Base-by-base conservation (phyloP, 2,113 vertebrate genomes). In the Sigmodon hispidus region DNA sequence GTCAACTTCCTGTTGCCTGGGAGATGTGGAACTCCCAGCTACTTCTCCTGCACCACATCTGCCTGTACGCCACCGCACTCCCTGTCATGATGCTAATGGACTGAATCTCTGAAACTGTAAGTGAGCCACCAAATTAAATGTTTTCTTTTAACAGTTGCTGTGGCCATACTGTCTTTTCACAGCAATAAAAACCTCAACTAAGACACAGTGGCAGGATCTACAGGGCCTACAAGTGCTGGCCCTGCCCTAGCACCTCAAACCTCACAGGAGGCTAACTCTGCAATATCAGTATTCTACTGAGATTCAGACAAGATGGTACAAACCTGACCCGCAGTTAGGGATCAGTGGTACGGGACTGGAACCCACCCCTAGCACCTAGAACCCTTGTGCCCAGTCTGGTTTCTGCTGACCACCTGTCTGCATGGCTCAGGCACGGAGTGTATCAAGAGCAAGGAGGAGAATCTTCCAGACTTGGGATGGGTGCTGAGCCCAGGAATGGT, bases 211-310 rank as follows among this genome's bases (percentile, higher is more conserved):
- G 8, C 1, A 5, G 9, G 3, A 16, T 59, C 55, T 40, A 83
- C 26, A 21, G 76, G 7, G 40, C 48, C 19, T 15, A 16, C 21
- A 73, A 0, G 43, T 24, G 7, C 48, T 34, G 36, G 50, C 52
- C 45, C 77, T 34, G 9, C 45, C 72, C 72, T 50, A 24, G 55
- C n/a, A 63, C 63, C 43, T 26, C 24, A 61, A 2, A 26, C 85
- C 63, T 57, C 75, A 21, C 0, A 4, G 45, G 26, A 95, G 40
- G 69, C 76, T 59, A 16, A 69, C 16, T 61, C 61, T 21, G 2
- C 2, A 7, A 8, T 40, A 19, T 43, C n/a, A 3, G 11, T 12
- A 2, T 40, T 5, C 21, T 17, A 12, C 10, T 0, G 79, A 52
- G 55, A 10, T 43, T 77, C 59, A 73, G 24, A 50, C 26, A 52